These are phyloP conservation scores for Zelostemma sp. DNA, from an alignment of 1,140 invertebrate species.

Conservation along the genomic window DNA sequence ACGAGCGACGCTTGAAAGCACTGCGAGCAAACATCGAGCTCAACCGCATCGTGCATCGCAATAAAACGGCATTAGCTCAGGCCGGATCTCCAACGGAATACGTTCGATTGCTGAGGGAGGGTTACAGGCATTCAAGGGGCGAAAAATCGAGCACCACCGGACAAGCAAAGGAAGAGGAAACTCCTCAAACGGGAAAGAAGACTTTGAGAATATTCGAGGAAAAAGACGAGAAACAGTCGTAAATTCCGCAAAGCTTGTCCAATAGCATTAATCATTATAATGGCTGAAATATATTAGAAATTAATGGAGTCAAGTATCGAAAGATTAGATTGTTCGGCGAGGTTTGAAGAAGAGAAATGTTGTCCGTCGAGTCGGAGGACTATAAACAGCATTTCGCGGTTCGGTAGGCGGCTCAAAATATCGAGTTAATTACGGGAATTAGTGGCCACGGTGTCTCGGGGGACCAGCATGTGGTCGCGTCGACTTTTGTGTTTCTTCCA, in stretches of 20 bases:
- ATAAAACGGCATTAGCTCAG: conserved; percentile 11
- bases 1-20: conserved; percentile 21
- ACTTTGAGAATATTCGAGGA: conserved; percentile 2
- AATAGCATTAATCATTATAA: no score
- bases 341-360: conserved; percentile 6
- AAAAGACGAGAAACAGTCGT: not conserved
- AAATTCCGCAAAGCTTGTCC: not conserved
- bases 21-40: conserved; percentile 14
- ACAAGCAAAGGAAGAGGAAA: not conserved
- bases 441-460: conserved; percentile 43
- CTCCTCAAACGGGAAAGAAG: not conserved
- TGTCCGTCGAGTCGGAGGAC: conserved; percentile 14
- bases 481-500: conserved; percentile 16
- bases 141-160: not conserved
- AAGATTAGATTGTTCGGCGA: conserved; percentile 22
- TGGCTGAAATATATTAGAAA: conserved; percentile 4
- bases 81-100: conserved; percentile 22
- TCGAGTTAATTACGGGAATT: conserved; percentile 55
- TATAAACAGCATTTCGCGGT: conserved; percentile 17
- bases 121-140: conserved; percentile 10
- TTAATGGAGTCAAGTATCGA: not conserved
- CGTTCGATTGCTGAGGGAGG: conserved; percentile 20
- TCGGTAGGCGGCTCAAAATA: conserved; percentile 19
- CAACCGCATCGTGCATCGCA: conserved; percentile 12
- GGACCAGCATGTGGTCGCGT: conserved; percentile 39